phyloP scores from a whole-genome alignment of 2,888 invertebrate species.

The Desoria tigrina region DNA sequence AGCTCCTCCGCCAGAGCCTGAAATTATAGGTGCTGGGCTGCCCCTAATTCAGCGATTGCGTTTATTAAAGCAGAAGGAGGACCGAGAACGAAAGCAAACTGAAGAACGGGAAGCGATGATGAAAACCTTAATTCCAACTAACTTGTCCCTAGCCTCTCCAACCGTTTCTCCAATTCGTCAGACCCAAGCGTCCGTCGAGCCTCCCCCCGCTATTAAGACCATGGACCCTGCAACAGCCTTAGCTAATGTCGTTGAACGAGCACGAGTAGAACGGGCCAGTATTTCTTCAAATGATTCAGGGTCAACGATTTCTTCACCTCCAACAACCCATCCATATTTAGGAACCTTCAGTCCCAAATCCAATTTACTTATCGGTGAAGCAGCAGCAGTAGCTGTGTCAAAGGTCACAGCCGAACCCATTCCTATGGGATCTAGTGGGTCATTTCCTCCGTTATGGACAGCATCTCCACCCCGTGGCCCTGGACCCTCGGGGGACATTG shows the following conservation, averaged over 20 bases:
- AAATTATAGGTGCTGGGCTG: too few species aligned
- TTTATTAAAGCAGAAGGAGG: too few species aligned
- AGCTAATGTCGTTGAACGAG: neutral
- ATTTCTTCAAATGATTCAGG: slow-evolving; percentile 39
- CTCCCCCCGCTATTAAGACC: slow-evolving; percentile 11
- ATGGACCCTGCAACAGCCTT: slow-evolving; percentile 2
- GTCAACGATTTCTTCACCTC: slow-evolving; percentile 39
- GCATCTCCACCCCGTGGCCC: slow-evolving; percentile 10
- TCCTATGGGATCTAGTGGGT: slow-evolving; percentile 18
- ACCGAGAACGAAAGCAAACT: too few species aligned
- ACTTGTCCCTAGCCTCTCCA: too few species aligned
- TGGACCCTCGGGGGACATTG: slow-evolving; percentile 17
- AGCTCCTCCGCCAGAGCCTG: slow-evolving; percentile 56
- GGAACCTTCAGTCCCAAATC: slow-evolving; percentile 34
- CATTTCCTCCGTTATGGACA: slow-evolving; percentile 31
- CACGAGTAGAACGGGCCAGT: slow-evolving; percentile 35
- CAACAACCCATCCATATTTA: slow-evolving; percentile 24
- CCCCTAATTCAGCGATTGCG: slow-evolving; percentile 75
- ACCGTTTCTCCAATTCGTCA: too few species aligned
- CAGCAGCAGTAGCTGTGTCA: slow-evolving; percentile 34
- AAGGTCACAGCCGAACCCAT: slow-evolving; percentile 34
- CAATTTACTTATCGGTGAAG: slow-evolving; percentile 29
- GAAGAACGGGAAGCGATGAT: slow-evolving; percentile 63
- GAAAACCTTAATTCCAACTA: slow-evolving; percentile 53
- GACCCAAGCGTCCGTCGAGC: slow-evolving; percentile 39